Evolutionary conservation across 1,140 invertebrate genomes (phyloP).

Genomic region (Drosophila kohkoa): DNA sequence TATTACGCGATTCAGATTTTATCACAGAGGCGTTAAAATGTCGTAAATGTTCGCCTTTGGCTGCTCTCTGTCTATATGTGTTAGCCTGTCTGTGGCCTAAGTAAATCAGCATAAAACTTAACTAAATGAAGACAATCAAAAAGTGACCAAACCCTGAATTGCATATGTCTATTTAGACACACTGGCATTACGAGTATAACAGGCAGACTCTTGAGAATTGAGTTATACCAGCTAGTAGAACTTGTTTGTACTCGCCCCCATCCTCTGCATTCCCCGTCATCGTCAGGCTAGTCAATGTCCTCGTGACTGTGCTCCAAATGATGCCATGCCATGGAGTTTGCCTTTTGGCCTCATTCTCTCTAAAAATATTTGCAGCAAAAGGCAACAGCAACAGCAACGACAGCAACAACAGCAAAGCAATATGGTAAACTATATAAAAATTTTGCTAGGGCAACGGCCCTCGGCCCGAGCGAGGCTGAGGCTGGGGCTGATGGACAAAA

Average conservation of each 20-base stretch:
- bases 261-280: background rate
- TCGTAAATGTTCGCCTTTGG: conserved; percentile 60
- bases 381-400: conserved; percentile 23
- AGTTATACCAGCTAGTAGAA: conserved; percentile 57
- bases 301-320: conserved; percentile 62
- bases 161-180: conserved; percentile 59
- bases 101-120: conserved; percentile 83
- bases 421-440: conserved; percentile 83
- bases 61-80: conserved; percentile 5
- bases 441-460: conserved; percentile 53
- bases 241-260: conserved; percentile 36
- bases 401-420: conserved; percentile 66
- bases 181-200: conserved; percentile 28
- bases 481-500: conserved; percentile 67
- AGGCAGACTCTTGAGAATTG: conserved; percentile 53
- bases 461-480: conserved; percentile 18
- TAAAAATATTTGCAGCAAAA: conserved; percentile 67
- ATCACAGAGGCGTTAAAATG: conserved; percentile 72
- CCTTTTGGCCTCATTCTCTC: conserved; percentile 72
- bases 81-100: conserved; percentile 60
- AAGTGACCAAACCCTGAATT: conserved; percentile 66
- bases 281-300: background rate
- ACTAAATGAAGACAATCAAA: conserved; percentile 83
- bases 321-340: conserved; percentile 72
- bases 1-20: conserved; percentile 66